phyloP scores from a whole-genome alignment of 2,113 vertebrate genomes.

The Cynoglossus semilaevis region DNA sequence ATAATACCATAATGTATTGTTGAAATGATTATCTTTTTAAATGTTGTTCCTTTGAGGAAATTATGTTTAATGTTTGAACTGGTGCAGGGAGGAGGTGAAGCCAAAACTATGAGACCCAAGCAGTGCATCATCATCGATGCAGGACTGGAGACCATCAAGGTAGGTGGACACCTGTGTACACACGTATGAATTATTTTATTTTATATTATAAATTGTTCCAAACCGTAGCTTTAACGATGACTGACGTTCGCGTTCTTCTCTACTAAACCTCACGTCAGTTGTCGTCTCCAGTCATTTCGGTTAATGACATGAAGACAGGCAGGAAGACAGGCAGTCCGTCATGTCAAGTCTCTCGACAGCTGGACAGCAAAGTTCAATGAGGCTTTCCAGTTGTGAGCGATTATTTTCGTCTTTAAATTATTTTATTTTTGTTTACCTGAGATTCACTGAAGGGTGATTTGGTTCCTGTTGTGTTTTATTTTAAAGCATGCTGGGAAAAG shows the following conservation, averaged over 20 bases:
- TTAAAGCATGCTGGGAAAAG: slow-evolving; percentile 86
- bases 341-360: slow-evolving; percentile 96
- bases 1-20: too few relatives aligned
- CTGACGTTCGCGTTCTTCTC: too few relatives aligned
- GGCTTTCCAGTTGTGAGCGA: slow-evolving; percentile 74
- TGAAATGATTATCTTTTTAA: background rate
- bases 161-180: slow-evolving; percentile 37
- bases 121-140: slow-evolving; percentile 91
- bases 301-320: slow-evolving; percentile 94
- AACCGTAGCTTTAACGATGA: too few relatives aligned
- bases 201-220: too few relatives aligned
- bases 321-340: slow-evolving; percentile 95
- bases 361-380: slow-evolving; percentile 97
- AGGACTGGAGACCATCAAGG: slow-evolving; percentile 93
- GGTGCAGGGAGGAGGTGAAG: slow-evolving; percentile 85
- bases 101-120: slow-evolving; percentile 89
- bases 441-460: too few relatives aligned
- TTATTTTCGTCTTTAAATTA: too few relatives aligned
- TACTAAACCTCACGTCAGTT: too few relatives aligned
- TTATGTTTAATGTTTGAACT: slow-evolving; percentile 4
- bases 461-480: too few relatives aligned
- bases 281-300: slow-evolving; percentile 83
- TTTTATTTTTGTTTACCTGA: too few relatives aligned
- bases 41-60: background rate
- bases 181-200: too few relatives aligned